Base-by-base conservation (phyloP, 2,113 vertebrate species). In the Lutjanus erythropterus region DNA sequence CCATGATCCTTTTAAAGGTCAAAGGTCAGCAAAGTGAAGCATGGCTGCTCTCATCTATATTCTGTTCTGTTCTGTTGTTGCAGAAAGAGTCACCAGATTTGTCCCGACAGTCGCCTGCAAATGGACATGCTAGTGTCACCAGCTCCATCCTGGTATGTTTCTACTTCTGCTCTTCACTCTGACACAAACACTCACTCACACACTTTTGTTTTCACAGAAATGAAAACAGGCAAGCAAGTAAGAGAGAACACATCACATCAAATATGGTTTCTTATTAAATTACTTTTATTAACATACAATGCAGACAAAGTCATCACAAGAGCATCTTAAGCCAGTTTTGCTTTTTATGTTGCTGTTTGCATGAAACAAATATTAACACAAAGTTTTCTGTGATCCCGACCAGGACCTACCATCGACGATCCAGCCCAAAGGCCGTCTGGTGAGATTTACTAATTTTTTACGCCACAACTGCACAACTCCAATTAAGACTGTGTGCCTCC, bases 121-220 rank as follows among this genome's bases (percentile, higher is more conserved):
- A 94, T 0, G 93, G 93, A 7, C 97, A 98, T 87, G 97, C 97
- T 91, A 99, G 98, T 93, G 97, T 98, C 95, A 98, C 97, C 94
- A 98, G 98, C 97, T 99, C 98, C 95, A 97, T 99, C 96, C 97
- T 97, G 97, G 98, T 99, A 96, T 93, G 96, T 95, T 92, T 31
- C 16, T 4, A 37, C 21, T 49, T 25, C 91, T 94, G 90, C 86
- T 55, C 58, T 16, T 65, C 27, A 44, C 56, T 12, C 73, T 53
- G 49, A 75, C 61, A 69, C 37, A 44, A 4, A 35, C 33, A n/a
- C n/a, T n/a, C n/a, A n/a, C n/a, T n/a, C n/a, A n/a, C n/a, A n/a
- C n/a, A n/a, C n/a, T n/a, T n/a, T n/a, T 35, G 4, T 35, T 35
- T 35, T 35, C 33, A 35, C 33, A 35, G 33, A 35, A 35, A 35